Evolutionary conservation across 2,888 invertebrate species (phyloP).

Genomic region (Tetragonula carbonaria): DNA sequence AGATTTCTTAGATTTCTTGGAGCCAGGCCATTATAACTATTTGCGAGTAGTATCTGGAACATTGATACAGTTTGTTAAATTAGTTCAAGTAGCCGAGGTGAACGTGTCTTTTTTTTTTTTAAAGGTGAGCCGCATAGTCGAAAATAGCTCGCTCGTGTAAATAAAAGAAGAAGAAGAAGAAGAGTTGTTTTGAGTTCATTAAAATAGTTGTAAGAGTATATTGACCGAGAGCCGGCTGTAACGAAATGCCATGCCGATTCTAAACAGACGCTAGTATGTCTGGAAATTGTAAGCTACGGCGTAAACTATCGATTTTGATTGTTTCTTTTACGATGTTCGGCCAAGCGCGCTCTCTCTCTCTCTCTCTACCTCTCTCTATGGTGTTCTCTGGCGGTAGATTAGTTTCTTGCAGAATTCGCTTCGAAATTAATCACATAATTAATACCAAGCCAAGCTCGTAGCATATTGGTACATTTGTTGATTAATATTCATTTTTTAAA

Average conservation of each 20-base stretch:
- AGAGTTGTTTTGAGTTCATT: slow-evolving; percentile 40
- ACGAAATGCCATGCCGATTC: slow-evolving; percentile 48
- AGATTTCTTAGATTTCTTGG: background rate
- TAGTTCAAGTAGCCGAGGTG: too few species aligned
- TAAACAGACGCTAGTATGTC: slow-evolving; percentile 42
- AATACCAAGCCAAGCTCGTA: background rate
- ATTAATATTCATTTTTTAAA: background rate
- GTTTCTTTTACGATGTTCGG: slow-evolving; percentile 42
- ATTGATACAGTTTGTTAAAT: background rate
- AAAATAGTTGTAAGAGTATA: slow-evolving; percentile 35
- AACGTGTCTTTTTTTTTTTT: slow-evolving; percentile 3
- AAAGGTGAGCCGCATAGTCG: background rate
- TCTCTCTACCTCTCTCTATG: background rate
- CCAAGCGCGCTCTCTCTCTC: background rate
- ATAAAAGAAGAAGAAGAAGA: background rate
- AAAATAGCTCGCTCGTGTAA: slow-evolving; percentile 10
- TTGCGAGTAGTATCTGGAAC: slow-evolving; percentile 4
- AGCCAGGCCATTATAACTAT: background rate
- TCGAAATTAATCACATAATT: too few species aligned
- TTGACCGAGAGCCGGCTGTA: slow-evolving; percentile 13
- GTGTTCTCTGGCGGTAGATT: background rate
- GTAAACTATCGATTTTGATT: slow-evolving; percentile 55
- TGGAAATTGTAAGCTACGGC: slow-evolving; percentile 46
- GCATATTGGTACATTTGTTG: background rate
- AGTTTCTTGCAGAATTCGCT: background rate